Evolutionary conservation across 2,113 vertebrate genomes (phyloP).

Genomic region (Heteronetta atricapilla): DNA sequence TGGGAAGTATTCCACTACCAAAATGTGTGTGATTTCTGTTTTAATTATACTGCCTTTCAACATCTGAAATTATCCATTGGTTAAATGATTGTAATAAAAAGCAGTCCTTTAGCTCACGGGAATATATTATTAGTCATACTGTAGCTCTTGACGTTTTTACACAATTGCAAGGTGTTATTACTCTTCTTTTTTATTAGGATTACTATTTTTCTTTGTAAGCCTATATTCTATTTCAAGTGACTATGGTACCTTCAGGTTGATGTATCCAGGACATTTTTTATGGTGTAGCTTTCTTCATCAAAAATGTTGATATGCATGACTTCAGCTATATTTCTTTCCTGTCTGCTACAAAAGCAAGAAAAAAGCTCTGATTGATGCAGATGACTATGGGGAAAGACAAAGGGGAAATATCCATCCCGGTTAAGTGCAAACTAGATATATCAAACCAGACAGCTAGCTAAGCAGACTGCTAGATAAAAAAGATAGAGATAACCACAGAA

Average conservation of each 20-base stretch:
- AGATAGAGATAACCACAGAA: neutral
- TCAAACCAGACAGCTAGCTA: conserved; percentile 38
- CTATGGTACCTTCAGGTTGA: neutral
- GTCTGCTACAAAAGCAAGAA: neutral
- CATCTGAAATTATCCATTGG: neutral
- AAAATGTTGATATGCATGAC: neutral
- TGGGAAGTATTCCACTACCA: neutral
- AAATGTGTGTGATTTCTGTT: neutral
- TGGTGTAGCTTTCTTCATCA: neutral
- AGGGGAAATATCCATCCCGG: neutral
- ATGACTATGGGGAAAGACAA: conserved; percentile 36
- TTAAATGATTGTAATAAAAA: neutral
- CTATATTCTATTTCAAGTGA: neutral
- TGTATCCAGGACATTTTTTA: neutral
- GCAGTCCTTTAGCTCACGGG: neutral
- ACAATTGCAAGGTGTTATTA: neutral
- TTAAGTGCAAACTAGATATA: conserved; percentile 29
- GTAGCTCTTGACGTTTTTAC: neutral
- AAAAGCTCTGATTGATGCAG: conserved; percentile 26
- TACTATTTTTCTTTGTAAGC: neutral
- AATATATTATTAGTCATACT: neutral
- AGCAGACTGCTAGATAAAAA: neutral
- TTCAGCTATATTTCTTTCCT: neutral
- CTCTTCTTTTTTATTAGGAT: neutral
- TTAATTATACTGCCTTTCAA: neutral